phyloP scores from a whole-genome alignment of 2,113 vertebrate species.

The Campylomormyrus tamandua region DNA sequence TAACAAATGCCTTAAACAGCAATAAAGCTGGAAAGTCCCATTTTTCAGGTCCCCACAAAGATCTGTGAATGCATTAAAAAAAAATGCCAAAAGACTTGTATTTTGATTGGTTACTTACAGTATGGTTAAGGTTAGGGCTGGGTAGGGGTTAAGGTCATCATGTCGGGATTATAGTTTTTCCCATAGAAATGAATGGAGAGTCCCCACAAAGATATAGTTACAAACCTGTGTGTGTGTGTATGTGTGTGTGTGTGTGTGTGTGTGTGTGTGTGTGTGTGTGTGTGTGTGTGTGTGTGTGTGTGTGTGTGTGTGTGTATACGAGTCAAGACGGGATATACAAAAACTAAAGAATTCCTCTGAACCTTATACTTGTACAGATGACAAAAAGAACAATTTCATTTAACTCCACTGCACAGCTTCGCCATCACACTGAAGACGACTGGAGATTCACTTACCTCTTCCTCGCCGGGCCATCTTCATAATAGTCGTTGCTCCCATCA shows the following conservation, averaged over 20 bases:
- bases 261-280: not conserved
- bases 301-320: not conserved
- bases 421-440: not conserved
- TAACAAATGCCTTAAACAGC: not conserved
- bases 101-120: too few species aligned
- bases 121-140: too few species aligned
- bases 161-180: too few species aligned
- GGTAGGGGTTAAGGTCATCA: too few species aligned
- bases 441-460: conserved; percentile 63
- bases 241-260: not conserved
- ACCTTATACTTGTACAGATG: not conserved
- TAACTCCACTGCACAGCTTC: not conserved
- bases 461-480: conserved; percentile 74
- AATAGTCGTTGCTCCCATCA: conserved; percentile 74
- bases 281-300: not conserved
- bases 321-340: not conserved
- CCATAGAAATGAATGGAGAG: too few species aligned
- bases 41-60: too few species aligned
- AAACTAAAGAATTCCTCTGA: not conserved
- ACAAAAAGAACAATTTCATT: not conserved
- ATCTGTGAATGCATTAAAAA: too few species aligned
- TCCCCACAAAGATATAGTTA: too few species aligned
- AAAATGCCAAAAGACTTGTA: not conserved
- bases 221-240: not conserved
- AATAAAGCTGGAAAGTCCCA: not conserved